Conservation (phyloP, 2,888 invertebrate species). For the Blastobasis lacticolella region DNA sequence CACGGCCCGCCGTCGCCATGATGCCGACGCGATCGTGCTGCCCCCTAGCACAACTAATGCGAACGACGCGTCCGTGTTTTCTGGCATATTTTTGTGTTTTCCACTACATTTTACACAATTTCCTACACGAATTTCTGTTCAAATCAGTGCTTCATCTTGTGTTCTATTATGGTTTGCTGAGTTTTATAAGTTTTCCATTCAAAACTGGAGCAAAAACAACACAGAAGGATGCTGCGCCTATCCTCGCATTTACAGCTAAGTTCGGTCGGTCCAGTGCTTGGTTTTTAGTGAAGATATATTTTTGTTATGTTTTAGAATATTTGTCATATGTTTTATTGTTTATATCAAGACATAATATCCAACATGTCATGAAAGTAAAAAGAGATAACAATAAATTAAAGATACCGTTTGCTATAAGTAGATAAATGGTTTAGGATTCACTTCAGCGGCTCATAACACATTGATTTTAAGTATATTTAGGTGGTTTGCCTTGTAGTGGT, state of each 20-base stretch:
- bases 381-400: neutral
- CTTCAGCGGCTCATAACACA: too few species aligned
- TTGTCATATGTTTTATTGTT: too few species aligned
- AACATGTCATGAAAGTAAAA: neutral
- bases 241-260: slow-evolving; percentile 41
- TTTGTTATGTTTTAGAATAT: neutral
- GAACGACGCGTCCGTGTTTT: slow-evolving; percentile 46
- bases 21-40: slow-evolving; percentile 51
- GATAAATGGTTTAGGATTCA: too few species aligned
- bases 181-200: slow-evolving; percentile 19
- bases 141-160: slow-evolving; percentile 40
- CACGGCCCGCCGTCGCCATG: slow-evolving; percentile 60
- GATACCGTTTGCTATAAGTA: too few species aligned
- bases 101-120: slow-evolving; percentile 37
- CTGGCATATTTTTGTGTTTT: slow-evolving; percentile 52
- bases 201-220: slow-evolving; percentile 29
- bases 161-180: slow-evolving; percentile 20
- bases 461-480: too few species aligned
- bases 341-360: too few species aligned
- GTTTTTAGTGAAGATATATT: slow-evolving; percentile 8
- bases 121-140: slow-evolving; percentile 23
- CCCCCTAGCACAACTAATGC: slow-evolving; percentile 55
- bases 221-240: slow-evolving; percentile 38
- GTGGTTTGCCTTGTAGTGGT: too few species aligned
- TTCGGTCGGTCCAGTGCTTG: slow-evolving; percentile 40